These are phyloP conservation scores for Cinclus mexicanus DNA, from an alignment of 2,113 vertebrate species.

Conservation along the genomic window DNA sequence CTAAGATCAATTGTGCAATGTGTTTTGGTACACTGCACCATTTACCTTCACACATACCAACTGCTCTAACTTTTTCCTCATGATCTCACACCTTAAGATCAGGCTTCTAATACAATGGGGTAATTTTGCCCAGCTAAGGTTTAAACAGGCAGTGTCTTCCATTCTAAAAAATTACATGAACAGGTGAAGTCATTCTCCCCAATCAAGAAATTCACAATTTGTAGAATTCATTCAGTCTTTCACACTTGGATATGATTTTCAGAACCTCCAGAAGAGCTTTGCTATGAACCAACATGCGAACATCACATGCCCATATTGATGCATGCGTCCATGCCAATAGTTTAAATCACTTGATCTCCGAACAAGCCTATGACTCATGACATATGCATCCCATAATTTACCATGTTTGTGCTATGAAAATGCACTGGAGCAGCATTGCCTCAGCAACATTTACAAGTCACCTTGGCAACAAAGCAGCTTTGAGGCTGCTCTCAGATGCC, in stretches of 20 bases:
- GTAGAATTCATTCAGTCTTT: background rate
- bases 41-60: background rate
- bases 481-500: constrained; percentile 53
- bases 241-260: background rate
- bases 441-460: constrained; percentile 82
- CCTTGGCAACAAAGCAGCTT: constrained; percentile 78
- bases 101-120: background rate
- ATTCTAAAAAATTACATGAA: background rate
- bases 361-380: constrained; percentile 76
- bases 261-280: background rate
- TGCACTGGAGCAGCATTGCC: constrained; percentile 71
- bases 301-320: constrained; percentile 37
- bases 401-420: constrained; percentile 73
- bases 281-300: background rate
- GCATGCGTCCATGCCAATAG: constrained; percentile 1
- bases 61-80: background rate
- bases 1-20: background rate
- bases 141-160: background rate
- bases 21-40: background rate
- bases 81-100: background rate
- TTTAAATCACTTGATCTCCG: constrained; percentile 74
- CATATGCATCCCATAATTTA: constrained; percentile 79
- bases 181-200: background rate
- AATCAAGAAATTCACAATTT: background rate
- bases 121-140: background rate